These are phyloP conservation scores for Amphipoea lucens DNA, from an alignment of 2,888 invertebrate genomes.

Conservation along the genomic window DNA sequence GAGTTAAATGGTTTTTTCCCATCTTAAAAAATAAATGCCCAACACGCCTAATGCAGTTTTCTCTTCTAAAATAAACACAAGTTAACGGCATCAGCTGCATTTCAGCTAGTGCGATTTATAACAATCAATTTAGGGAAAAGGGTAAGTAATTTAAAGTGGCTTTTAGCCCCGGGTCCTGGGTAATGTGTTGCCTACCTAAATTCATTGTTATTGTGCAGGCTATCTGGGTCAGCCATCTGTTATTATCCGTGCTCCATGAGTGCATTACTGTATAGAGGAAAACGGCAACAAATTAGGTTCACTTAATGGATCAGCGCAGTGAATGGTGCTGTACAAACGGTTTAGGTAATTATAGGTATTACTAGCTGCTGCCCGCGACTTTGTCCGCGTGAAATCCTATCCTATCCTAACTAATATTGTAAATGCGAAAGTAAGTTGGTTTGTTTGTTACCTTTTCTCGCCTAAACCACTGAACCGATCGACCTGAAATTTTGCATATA, in stretches of 20 bases:
- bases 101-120: constrained; percentile 55
- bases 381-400: too few species aligned
- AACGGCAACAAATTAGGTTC: constrained; percentile 50
- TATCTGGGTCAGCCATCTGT: constrained; percentile 57
- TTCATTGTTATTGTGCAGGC: constrained; percentile 57
- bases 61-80: constrained; percentile 43
- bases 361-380: too few species aligned
- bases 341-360: not conserved
- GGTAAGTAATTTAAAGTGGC: constrained; percentile 64
- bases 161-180: constrained; percentile 59
- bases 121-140: constrained; percentile 61
- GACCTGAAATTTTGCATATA: too few species aligned
- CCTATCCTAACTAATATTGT: too few species aligned
- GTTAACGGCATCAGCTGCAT: constrained; percentile 60
- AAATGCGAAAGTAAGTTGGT: too few species aligned
- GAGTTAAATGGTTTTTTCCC: too few species aligned
- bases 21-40: too few species aligned
- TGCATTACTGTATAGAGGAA: constrained; percentile 52
- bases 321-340: not conserved
- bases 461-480: too few species aligned
- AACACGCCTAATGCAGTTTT: too few species aligned
- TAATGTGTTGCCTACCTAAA: constrained; percentile 63
- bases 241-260: constrained; percentile 50
- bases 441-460: too few species aligned
- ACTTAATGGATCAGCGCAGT: constrained; percentile 36